Evolutionary conservation across 2,113 vertebrate species (phyloP), one percentile per base, ranked within the genome.

Genomic region (Penelope pileata): DNA sequence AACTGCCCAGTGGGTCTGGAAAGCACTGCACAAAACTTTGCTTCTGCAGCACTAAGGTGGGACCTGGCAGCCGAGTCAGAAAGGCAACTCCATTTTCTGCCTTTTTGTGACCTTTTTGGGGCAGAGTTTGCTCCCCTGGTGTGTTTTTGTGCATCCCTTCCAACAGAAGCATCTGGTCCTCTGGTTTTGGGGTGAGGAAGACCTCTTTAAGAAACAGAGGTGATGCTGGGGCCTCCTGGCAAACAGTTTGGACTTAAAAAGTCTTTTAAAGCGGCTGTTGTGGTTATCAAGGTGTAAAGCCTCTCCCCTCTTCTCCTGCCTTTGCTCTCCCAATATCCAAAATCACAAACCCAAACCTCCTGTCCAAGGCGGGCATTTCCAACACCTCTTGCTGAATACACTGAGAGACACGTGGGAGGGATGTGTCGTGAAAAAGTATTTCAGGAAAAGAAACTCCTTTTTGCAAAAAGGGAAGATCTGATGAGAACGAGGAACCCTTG

Each of bases 11-110:
- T 4, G 17, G 56, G n/a, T 14, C 29, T 5, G 38, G 47, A 8
- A 32, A 42, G 42, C 23, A 48, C 4, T 0, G 0, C 1, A 21
- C 18, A 42, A 42, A 43, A 5, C 42, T 60, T 56, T 5, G 1
- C 12, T 62, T 54, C 2, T 0, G 47, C 7, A 10, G 40, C 3
- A 0, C 21, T 83, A 21, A 48, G 18, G 32, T 0, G 34, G 69
- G 83, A 45, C 15, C 42, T 64, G 68, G 54, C 53, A 75, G 40
- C n/a, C 29, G 13, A 5, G 3, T 2, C 5, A 2, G 48, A 62
- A 69, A 14, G 60, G 16, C 2, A 23, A 32, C 40, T 58, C 51
- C 3, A 6, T 69, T 32, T 87, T 19, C 36, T 64, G 23, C 36
- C n/a, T 63, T 12, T 12, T 12, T 10, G 42, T 15, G 42, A 43